phyloP scores from a whole-genome alignment of 2,888 invertebrate genomes.

The Sarcophaga caerulescens region DNA sequence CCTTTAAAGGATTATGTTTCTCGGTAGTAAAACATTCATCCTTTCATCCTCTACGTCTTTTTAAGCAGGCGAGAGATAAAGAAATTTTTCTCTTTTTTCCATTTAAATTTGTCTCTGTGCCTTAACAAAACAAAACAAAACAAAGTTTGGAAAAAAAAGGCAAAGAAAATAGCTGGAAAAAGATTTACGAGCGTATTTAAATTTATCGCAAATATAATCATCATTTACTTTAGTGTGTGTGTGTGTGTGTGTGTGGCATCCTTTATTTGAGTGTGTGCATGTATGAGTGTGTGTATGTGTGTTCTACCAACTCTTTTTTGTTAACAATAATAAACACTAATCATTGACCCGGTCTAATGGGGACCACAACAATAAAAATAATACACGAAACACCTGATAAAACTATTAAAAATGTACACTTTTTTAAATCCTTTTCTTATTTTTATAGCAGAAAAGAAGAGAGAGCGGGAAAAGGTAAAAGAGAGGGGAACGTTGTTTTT shows the following conservation, averaged over 20 bases:
- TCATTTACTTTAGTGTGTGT: background rate
- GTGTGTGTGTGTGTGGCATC: no score
- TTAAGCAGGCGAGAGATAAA: background rate
- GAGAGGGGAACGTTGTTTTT: background rate
- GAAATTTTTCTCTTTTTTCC: background rate
- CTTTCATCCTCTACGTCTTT: background rate
- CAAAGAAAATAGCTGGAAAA: background rate
- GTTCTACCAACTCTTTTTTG: background rate
- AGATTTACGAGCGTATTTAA: conserved; percentile 33
- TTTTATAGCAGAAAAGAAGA: conserved; percentile 4
- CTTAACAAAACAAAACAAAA: background rate
- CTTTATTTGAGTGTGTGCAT: conserved; percentile 27
- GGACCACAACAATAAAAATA: conserved; percentile 38
- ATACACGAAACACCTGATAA: conserved; percentile 55
- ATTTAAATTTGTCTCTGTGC: background rate
- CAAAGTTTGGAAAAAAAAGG: background rate
- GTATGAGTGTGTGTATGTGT: no score
- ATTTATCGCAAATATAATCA: conserved; percentile 56
- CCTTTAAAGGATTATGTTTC: background rate
- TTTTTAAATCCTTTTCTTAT: background rate
- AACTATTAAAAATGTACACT: conserved; percentile 45
- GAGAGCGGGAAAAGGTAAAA: background rate
- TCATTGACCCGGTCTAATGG: conserved; percentile 51
- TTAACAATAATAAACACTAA: conserved; percentile 46
- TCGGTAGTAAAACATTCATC: background rate